Base-by-base conservation (phyloP, 2,797 vertebrate genomes). In the Novumbra hubbsi region DNA sequence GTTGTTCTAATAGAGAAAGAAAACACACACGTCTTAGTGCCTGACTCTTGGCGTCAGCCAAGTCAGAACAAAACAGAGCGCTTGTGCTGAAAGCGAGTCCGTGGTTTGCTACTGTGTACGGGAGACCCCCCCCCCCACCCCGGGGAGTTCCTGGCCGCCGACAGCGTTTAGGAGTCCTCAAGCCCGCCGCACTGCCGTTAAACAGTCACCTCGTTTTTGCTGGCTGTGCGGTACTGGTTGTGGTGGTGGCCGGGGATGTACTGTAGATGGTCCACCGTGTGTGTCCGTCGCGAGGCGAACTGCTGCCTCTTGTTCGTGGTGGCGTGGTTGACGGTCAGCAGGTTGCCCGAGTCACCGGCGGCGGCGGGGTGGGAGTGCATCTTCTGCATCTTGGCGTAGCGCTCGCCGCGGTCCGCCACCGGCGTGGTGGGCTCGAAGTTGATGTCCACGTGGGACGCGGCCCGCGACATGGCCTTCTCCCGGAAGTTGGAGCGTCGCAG, bases 201-300 rank as follows among this genome's bases (percentile, higher is more conserved):
- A 88, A 99, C 98, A 86, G 98, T 99, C 91, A 99, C 98, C 94
- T 99, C 97, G 0, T 96, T 99, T 94, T 98, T 99, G 92, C 97
- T 98, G 81, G 96, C 96, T 79, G 97, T 97, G 91, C 94, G 95
- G 86, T 97, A 98, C 88, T 95, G 94, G 74, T 96, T 95, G 84
- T 97, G 96, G 78, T 89, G 91, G 87, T 97, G 96, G 72, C 96
- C 96, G 0, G 97, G 95, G 77, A 97, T 96, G 81, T 96, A 97
- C 88, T 99, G 96, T 84, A 98, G 95, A 89, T 98, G 98, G 82
- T 99, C 98, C 81, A 99, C 97, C 0, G 98, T 99, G 93, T 98
- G 98, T 88, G 96, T 98, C 78, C 96, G 94, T 80, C 98, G 94
- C 0, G 95, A 96, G 87, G 96, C 98, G 12, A 99, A 99, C 0